Evolutionary conservation across 2,113 vertebrate genomes (phyloP).

Genomic region (Ptyas mucosa): DNA sequence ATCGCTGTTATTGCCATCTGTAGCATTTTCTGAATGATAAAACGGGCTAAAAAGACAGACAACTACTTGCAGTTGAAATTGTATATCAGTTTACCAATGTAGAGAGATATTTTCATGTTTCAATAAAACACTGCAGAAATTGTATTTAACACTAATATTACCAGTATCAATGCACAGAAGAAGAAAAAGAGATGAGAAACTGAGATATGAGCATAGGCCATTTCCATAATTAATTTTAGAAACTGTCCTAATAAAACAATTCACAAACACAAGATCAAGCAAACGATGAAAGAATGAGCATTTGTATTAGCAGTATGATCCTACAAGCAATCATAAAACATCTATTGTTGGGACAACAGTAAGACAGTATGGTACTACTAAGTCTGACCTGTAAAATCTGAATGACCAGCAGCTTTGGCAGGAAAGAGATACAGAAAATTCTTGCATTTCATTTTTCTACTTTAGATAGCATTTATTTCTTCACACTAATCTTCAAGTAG

Average conservation of each 20-base stretch:
- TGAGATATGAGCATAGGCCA: neutral
- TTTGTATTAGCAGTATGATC: neutral
- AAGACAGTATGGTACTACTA: neutral
- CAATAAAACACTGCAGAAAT: neutral
- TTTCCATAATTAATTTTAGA: neutral
- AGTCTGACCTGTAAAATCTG: neutral
- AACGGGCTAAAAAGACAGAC: neutral
- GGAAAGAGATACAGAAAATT: neutral
- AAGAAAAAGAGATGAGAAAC: neutral
- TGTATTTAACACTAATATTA: neutral
- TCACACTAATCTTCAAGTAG: neutral
- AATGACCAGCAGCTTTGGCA: neutral
- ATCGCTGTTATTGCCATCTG: neutral
- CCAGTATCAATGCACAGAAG: neutral
- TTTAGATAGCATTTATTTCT: neutral
- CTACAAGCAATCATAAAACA: neutral
- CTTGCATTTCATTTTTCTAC: neutral
- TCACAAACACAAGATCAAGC: neutral
- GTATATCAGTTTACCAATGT: neutral
- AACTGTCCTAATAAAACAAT: neutral
- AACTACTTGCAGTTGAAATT: neutral
- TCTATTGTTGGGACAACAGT: neutral
- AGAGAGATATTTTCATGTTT: neutral
- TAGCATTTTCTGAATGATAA: neutral
- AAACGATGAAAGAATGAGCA: no score